Percentiles rank a stretch among this genome's conserved stretches.
phyloP scores from a whole-genome alignment of 2,113 vertebrate genomes.

The Neodon shergylaensis region DNA sequence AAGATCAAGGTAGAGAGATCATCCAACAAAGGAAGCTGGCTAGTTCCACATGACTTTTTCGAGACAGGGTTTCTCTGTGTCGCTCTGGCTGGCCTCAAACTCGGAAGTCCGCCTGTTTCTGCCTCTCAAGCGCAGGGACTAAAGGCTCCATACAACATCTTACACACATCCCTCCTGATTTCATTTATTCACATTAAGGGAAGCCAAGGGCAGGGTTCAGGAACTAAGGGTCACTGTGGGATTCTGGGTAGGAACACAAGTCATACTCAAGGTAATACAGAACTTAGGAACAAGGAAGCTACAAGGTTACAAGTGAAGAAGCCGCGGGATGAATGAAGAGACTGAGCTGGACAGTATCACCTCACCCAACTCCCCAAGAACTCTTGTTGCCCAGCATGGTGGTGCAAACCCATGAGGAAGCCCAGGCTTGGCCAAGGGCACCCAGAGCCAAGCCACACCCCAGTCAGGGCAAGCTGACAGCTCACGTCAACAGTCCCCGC shows the following conservation, averaged over 20 bases:
- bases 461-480: background rate
- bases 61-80: background rate
- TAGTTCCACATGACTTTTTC: background rate
- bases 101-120: background rate
- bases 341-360: background rate
- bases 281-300: background rate
- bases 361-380: background rate
- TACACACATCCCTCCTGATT: background rate
- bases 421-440: background rate
- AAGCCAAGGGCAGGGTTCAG: background rate
- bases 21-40: background rate
- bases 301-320: background rate
- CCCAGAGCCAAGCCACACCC: slow-evolving; percentile 39
- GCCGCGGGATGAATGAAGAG: background rate
- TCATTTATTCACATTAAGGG: background rate
- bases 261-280: background rate
- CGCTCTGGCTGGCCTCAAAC: background rate
- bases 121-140: background rate
- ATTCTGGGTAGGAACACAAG: background rate
- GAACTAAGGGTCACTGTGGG: background rate
- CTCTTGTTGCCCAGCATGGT: background rate
- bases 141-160: background rate
- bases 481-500: background rate
- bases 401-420: background rate
- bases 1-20: background rate